These are phyloP conservation scores for Trachelus tabidus DNA, from an alignment of 2,888 invertebrate species.

Conservation along the genomic window DNA sequence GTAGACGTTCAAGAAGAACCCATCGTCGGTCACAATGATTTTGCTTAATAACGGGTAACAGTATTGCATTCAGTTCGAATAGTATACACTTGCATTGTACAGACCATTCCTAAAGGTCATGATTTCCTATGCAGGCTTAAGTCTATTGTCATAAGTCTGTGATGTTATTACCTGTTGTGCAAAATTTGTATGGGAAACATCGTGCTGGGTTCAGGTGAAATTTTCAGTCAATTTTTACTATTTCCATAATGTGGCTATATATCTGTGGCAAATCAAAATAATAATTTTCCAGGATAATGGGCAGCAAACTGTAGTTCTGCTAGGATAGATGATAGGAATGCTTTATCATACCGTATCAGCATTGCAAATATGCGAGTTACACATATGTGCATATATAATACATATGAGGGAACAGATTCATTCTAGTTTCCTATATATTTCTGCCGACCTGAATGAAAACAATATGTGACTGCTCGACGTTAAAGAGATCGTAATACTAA, in stretches of 20 bases:
- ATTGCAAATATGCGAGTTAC: constrained; percentile 48
- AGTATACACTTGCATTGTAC: no score
- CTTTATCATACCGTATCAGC: constrained; percentile 55
- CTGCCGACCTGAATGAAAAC: constrained; percentile 44
- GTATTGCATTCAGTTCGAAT: no score
- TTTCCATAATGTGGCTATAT: not conserved
- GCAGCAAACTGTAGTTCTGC: constrained; percentile 37
- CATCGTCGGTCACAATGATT: no score
- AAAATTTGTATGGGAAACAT: no score
- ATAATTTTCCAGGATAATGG: constrained; percentile 43
- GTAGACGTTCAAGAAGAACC: no score
- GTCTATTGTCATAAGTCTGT: not conserved
- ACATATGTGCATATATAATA: constrained; percentile 28
- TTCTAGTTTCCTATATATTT: not conserved
- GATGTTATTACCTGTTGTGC: no score
- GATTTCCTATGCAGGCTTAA: not conserved
- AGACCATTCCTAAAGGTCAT: no score
- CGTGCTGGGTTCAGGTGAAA: not conserved
- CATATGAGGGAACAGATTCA: constrained; percentile 17
- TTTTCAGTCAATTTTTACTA: constrained; percentile 42
- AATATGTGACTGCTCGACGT: constrained; percentile 51
- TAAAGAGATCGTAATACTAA: constrained; percentile 41
- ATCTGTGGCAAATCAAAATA: constrained; percentile 35
- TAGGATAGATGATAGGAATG: constrained; percentile 48
- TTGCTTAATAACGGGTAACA: no score